These are phyloP conservation scores for Clavelina lepadiformis DNA, from an alignment of 23 tunicate genomes.

Conservation along the genomic window DNA sequence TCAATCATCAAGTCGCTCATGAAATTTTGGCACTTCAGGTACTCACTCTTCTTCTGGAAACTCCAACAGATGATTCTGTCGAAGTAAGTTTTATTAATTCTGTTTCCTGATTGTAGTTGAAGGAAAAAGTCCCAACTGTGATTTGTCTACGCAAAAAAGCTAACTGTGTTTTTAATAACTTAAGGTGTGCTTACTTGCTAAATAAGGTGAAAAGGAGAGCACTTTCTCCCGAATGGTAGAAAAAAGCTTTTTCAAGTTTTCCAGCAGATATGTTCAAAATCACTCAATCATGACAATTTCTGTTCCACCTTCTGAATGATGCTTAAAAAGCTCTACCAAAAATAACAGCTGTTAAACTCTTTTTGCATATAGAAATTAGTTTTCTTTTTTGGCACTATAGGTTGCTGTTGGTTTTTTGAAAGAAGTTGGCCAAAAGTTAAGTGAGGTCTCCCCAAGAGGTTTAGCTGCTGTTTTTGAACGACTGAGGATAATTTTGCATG, in stretches of 20 bases:
- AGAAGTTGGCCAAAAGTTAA: conserved; percentile 84
- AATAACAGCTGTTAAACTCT: neutral
- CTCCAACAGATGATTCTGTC: conserved; percentile 96
- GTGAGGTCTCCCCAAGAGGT: conserved; percentile 90
- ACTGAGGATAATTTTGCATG: conserved; percentile 76
- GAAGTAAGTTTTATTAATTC: conserved; percentile 63
- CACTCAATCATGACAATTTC: neutral
- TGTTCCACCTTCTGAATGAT: too few species aligned
- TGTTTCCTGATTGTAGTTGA: too few species aligned
- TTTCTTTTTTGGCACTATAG: conserved; percentile 12
- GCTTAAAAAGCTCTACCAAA: neutral
- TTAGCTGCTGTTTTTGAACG: conserved; percentile 89
- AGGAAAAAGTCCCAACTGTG: too few species aligned
- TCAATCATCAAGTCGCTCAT: conserved; percentile 96
- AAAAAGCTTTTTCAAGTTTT: too few species aligned
- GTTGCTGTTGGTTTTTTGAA: conserved; percentile 94
- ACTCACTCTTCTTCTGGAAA: conserved; percentile 78
- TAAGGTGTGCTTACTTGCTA: too few species aligned
- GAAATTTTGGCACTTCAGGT: conserved; percentile 90
- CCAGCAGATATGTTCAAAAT: too few species aligned
- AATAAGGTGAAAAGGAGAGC: too few species aligned
- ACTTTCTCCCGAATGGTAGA: too few species aligned
- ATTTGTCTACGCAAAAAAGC: too few species aligned
- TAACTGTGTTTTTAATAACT: too few species aligned
- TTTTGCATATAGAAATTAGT: too few species aligned